Conservation (phyloP, 1,140 invertebrate species). For the Anadara kagoshimensis region DNA sequence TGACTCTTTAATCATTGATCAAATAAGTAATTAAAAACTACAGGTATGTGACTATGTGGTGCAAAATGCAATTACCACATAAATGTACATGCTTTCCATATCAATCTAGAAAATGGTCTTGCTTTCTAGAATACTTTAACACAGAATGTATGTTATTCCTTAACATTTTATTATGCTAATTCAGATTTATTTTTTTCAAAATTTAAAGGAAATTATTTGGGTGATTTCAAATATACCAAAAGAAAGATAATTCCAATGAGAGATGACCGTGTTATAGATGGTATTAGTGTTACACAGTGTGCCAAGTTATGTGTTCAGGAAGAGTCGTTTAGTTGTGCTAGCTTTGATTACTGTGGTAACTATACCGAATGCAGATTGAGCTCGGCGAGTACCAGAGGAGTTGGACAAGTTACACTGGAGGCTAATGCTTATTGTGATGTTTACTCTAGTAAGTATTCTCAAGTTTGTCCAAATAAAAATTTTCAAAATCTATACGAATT, state of each 20-base stretch:
- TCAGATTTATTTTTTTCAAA: slow-evolving; percentile 15
- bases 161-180: background rate
- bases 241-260: slow-evolving; percentile 36
- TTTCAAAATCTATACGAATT: background rate
- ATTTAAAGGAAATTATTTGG: slow-evolving; percentile 61
- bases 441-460: slow-evolving; percentile 54
- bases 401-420: slow-evolving; percentile 52
- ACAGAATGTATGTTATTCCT: background rate
- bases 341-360: slow-evolving; percentile 63
- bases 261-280: slow-evolving; percentile 53
- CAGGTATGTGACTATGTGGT: no score
- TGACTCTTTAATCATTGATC: no score
- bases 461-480: background rate
- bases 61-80: no score
- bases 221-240: slow-evolving; percentile 51
- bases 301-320: slow-evolving; percentile 61
- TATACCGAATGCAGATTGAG: slow-evolving; percentile 53
- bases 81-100: no score
- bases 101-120: no score
- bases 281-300: slow-evolving; percentile 52
- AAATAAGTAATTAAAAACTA: no score
- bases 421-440: slow-evolving; percentile 54
- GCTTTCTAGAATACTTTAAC: background rate
- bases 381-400: slow-evolving; percentile 38
- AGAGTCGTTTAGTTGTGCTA: slow-evolving; percentile 51